Evolutionary conservation across 2,888 invertebrate species (phyloP).

Genomic region (Meteorus cinctellus): DNA sequence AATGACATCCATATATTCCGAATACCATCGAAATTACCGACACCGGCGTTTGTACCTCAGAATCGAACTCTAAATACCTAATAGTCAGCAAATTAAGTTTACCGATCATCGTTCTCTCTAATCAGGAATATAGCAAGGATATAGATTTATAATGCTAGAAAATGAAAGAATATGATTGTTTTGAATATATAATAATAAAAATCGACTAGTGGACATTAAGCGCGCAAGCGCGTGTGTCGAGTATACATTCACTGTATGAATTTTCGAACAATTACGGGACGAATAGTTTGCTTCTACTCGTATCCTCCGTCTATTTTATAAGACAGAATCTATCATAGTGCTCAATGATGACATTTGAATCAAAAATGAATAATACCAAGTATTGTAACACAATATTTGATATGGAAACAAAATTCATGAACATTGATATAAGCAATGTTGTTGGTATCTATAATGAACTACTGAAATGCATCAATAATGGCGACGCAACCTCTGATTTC

Average conservation of each 20-base stretch:
- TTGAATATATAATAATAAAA: no score
- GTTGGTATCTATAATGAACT: slow-evolving; percentile 49
- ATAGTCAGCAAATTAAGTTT: slow-evolving; percentile 30
- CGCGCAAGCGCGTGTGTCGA: no score
- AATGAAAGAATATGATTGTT: not conserved
- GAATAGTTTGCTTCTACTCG: no score
- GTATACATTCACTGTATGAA: no score
- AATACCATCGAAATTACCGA: no score
- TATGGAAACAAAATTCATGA: slow-evolving; percentile 37
- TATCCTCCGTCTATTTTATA: no score
- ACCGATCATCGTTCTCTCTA: no score
- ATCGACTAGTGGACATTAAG: no score
- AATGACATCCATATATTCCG: no score
- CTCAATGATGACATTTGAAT: slow-evolving; percentile 21
- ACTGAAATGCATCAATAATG: slow-evolving; percentile 51
- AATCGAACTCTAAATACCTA: not conserved
- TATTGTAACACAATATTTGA: slow-evolving; percentile 44
- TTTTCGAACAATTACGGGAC: no score
- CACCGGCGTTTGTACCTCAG: no score
- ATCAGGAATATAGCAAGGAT: not conserved
- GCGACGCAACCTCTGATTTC: slow-evolving; percentile 54
- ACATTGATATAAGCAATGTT: slow-evolving; percentile 45
- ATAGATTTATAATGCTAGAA: slow-evolving; percentile 1
- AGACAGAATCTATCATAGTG: no score
- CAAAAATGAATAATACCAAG: slow-evolving; percentile 52